These are phyloP conservation scores for Octonoba sinensis DNA, from an alignment of 2,888 invertebrate genomes.

Conservation along the genomic window DNA sequence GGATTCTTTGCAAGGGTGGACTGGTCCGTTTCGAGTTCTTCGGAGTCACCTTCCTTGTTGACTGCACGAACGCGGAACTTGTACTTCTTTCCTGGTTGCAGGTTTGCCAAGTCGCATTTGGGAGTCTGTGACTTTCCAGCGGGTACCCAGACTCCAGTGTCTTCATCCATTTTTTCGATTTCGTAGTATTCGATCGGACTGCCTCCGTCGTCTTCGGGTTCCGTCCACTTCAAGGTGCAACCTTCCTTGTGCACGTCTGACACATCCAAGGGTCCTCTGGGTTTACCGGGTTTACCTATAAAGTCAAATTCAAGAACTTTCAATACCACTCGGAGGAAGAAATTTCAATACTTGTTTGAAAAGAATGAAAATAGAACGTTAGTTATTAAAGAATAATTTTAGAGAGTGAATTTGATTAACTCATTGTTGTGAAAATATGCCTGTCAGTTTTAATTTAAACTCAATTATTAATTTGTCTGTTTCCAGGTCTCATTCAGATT, in stretches of 20 bases:
- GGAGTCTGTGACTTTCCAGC: conserved; percentile 69
- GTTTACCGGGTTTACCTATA: conserved; percentile 66
- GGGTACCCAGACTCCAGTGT: conserved; percentile 71
- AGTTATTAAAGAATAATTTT: no score
- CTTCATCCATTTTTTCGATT: conserved; percentile 72
- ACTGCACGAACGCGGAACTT: conserved; percentile 75
- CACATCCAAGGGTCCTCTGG: conserved; percentile 70
- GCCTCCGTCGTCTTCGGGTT: conserved; percentile 70
- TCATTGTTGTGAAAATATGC: no score
- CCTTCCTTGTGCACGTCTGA: conserved; percentile 71
- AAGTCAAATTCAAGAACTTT: no score
- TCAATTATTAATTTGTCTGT: no score
- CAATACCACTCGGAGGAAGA: no score
- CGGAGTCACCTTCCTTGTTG: conserved; percentile 75
- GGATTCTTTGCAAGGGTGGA: conserved; percentile 75
- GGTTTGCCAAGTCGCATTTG: conserved; percentile 70
- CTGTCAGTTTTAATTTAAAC: no score
- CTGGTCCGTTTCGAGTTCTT: conserved; percentile 73
- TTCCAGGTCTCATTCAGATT: no score
- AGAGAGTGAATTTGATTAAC: no score
- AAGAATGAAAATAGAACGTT: no score
- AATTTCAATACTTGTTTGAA: no score
- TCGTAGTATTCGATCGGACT: conserved; percentile 67
- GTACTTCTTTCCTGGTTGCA: conserved; percentile 74
- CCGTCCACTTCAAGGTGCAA: conserved; percentile 71